phyloP scores from a whole-genome alignment of 2,888 invertebrate species.

The Linnaemya vulpina region DNA sequence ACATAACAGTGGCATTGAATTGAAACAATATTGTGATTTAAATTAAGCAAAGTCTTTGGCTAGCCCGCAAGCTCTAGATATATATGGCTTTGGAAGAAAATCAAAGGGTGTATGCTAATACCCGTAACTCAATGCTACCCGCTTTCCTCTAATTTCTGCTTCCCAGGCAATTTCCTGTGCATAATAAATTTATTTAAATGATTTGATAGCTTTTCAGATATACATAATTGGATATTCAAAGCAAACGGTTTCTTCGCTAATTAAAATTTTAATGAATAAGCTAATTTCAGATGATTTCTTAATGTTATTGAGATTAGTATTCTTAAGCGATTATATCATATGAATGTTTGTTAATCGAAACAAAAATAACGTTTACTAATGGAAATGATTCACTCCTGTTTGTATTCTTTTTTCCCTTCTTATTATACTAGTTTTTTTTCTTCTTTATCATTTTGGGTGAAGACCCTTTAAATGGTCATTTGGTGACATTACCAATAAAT shows the following conservation, averaged over 20 bases:
- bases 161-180: conserved; percentile 9
- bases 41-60: no score
- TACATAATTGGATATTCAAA: conserved; percentile 34
- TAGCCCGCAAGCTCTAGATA: no score
- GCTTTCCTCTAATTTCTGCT: no score
- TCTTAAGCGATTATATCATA: neutral
- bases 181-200: neutral
- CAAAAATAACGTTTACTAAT: neutral
- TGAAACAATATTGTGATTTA: no score
- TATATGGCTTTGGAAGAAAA: no score
- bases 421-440: neutral
- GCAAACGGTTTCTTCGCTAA: conserved; percentile 8
- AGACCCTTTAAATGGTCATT: conserved; percentile 59
- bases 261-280: conserved; percentile 47
- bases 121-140: neutral
- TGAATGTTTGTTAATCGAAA: neutral
- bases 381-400: conserved; percentile 42
- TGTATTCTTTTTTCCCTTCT: neutral
- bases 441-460: conserved; percentile 5
- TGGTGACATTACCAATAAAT: conserved; percentile 56
- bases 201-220: neutral
- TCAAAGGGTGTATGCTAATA: no score
- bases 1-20: no score
- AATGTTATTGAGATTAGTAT: neutral
- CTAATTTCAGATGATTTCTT: conserved; percentile 36